Base-by-base conservation (phyloP, 2,888 invertebrate species). In the Drosophila anceps region DNA sequence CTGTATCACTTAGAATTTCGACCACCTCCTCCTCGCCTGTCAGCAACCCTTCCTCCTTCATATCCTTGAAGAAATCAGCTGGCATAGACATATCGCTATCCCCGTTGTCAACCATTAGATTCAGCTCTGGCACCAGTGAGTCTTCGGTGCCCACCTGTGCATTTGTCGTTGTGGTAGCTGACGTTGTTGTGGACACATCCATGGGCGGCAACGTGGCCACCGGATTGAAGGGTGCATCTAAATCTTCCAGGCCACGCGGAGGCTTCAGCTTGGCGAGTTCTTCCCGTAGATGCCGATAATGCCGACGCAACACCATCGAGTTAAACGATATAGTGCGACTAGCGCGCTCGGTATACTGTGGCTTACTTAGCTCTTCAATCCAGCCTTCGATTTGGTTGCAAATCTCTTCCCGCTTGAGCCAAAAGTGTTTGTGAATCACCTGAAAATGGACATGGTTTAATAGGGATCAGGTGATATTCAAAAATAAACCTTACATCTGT, bases 351-450 rank as follows among this genome's bases (percentile, higher is more conserved):
- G 96, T 96, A 93, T 96, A 97, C 90, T 94, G 95, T 88, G 96
- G 96, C 68, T 95, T 95, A 92, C 98, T 97, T 92, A 98, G 94
- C 90, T 98, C 98, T 69, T 95, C 95, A 88, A 98, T 96, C 98
- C 98, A 98, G 76, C 95, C 95, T 90, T 98, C 97, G 75, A 98
- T 96, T 93, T 98, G 98, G 82, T 95, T 94, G 91, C 97, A 95
- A 81, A 98, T 97, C 93, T 98, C 98, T 90, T 97, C 95, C 68
- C 97, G 95, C 93, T 98, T 98, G 90, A 98, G 94, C 96, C 98
- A 98, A 93, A 98, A 98, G 93, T 98, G 98, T 31, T 97, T 96
- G 79, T 97, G 96, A 79, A 98, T 97, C 58, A 98, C 97, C 96
- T 97, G 91, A 2, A 55, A 39, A 15, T 24, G 1, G 1, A 46